phyloP scores from a whole-genome alignment of 2,797 vertebrate species.

The Bradypodion pumilum region DNA sequence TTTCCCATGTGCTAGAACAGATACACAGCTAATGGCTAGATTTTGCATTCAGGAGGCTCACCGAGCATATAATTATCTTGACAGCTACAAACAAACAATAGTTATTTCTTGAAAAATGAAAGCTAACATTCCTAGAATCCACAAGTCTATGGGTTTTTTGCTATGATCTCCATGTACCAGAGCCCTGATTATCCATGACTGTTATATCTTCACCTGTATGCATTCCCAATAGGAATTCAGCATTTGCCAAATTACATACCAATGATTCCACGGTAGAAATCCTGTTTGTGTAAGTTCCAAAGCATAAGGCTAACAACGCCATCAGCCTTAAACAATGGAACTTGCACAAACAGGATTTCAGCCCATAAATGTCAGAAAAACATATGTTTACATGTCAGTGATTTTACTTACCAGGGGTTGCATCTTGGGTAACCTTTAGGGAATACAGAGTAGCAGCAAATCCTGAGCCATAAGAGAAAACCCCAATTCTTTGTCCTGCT shows the following conservation, averaged over 20 bases:
- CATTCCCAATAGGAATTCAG: neutral
- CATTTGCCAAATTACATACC: neutral
- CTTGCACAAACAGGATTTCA: too few species aligned
- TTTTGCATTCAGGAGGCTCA: neutral
- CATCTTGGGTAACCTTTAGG: slow-evolving; percentile 89
- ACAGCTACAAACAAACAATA: neutral
- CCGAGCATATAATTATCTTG: neutral
- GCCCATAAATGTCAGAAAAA: neutral
- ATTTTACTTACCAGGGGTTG: slow-evolving; percentile 88
- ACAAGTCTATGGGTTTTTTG: neutral
- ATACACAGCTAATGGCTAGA: too few species aligned
- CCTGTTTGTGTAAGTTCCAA: too few species aligned
- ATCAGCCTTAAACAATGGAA: too few species aligned
- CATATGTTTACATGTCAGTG: neutral
- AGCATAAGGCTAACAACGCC: too few species aligned
- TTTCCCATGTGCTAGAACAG: too few species aligned
- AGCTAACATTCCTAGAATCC: neutral
- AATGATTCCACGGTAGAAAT: too few species aligned
- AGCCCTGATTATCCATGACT: neutral
- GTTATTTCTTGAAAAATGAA: neutral
- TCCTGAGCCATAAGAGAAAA: slow-evolving; percentile 97
- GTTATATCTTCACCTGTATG: neutral
- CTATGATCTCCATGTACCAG: too few species aligned
- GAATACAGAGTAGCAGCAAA: slow-evolving; percentile 96
- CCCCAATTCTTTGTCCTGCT: slow-evolving; percentile 88